Conservation (phyloP, 2,888 invertebrate species). For the Toxonevra muliebris region DNA sequence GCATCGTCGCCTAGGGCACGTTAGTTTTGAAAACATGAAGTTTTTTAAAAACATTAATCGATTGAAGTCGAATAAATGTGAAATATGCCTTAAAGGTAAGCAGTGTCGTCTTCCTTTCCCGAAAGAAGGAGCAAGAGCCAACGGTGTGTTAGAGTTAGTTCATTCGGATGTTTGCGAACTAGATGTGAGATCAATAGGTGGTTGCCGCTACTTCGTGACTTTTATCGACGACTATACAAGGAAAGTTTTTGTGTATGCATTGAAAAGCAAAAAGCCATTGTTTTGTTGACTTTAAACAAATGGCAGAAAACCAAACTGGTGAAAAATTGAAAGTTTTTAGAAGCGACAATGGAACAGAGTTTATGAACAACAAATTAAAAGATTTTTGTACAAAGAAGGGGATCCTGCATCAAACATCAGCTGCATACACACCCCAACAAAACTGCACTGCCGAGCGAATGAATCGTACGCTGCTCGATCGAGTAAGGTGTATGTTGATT, state of each 20-base stretch:
- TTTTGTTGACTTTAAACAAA: conserved; percentile 22
- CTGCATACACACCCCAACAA: conserved; percentile 12
- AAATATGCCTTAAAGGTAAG: too few species aligned
- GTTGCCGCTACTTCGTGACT: conserved; percentile 28
- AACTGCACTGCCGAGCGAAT: conserved; percentile 15
- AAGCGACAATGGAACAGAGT: conserved; percentile 26
- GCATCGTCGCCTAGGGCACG: too few species aligned
- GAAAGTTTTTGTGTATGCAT: too few species aligned
- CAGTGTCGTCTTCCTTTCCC: conserved; percentile 25
- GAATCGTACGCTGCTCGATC: conserved; percentile 11
- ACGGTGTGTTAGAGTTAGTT: conserved; percentile 14
- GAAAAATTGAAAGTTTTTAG: too few species aligned
- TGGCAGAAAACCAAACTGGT: too few species aligned
- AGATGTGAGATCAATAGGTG: conserved; percentile 19
- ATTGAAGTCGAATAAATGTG: conserved; percentile 23
- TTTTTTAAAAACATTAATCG: conserved; percentile 15
- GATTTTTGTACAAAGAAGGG: conserved; percentile 4
- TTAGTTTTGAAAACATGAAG: too few species aligned
- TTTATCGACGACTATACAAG: too few species aligned
- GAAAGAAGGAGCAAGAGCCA: conserved; percentile 24
- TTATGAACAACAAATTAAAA: conserved; percentile 7
- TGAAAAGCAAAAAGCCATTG: conserved; percentile 15
- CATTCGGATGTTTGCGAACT: conserved; percentile 25
- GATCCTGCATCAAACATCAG: conserved; percentile 6
- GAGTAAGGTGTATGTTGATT: too few species aligned